These are phyloP conservation scores for Scolopax rusticola DNA, from an alignment of 2,797 vertebrate genomes.

Conservation along the genomic window DNA sequence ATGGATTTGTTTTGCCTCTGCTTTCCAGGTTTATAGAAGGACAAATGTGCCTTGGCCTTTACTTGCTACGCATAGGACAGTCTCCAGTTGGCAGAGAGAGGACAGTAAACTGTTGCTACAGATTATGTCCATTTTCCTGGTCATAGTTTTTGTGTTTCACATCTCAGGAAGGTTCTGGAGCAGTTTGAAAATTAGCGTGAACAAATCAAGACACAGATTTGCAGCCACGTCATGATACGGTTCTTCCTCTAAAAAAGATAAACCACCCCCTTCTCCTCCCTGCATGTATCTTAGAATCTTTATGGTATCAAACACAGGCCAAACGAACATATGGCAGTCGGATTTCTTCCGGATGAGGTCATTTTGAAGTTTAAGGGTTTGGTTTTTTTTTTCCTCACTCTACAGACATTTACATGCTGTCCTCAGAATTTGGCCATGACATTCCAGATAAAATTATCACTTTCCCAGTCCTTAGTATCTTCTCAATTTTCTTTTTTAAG, in stretches of 20 bases:
- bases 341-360: constrained; percentile 77
- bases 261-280: not conserved
- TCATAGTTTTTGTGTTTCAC: not conserved
- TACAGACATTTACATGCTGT: constrained; percentile 61
- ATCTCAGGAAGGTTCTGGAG: not conserved
- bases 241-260: not conserved
- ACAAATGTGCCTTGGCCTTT: not conserved
- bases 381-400: constrained; percentile 30
- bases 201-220: not conserved
- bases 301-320: constrained; percentile 39
- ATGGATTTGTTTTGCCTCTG: not conserved
- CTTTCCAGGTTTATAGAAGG: not conserved
- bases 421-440: constrained; percentile 64
- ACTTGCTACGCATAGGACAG: not conserved
- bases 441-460: constrained; percentile 71
- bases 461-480: constrained; percentile 43
- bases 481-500: constrained; percentile 53
- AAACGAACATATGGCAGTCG: constrained; percentile 67
- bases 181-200: not conserved
- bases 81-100: not conserved
- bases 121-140: not conserved
- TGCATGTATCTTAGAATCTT: constrained; percentile 11
- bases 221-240: not conserved
- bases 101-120: not conserved
- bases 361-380: constrained; percentile 54